These are phyloP conservation scores for Elymnias hypermnestra DNA, from an alignment of 1,140 invertebrate species.

Conservation along the genomic window DNA sequence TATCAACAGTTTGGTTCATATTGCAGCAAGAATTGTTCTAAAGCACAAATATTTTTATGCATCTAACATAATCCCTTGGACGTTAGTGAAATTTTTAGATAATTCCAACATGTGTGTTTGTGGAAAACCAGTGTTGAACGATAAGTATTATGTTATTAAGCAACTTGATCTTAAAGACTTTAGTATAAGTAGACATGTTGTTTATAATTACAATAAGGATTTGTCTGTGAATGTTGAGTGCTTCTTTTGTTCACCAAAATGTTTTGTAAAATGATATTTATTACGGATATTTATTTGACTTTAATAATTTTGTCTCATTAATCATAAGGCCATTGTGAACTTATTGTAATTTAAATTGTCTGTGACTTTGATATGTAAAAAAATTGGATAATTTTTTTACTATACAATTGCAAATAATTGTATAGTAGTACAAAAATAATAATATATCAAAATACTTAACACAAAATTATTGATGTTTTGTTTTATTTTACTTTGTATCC, in stretches of 20 bases:
- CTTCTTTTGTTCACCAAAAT: conserved; percentile 78
- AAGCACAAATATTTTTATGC: conserved; percentile 74
- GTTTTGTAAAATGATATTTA: conserved; percentile 47
- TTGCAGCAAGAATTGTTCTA: conserved; percentile 50
- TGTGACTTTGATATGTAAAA: no score
- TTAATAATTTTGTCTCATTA: no score
- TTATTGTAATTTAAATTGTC: no score
- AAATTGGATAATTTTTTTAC: no score
- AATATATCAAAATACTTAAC: no score
- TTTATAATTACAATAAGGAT: conserved; percentile 57
- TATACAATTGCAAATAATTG: no score
- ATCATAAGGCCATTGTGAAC: no score
- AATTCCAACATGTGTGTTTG: conserved; percentile 79
- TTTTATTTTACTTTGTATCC: no score
- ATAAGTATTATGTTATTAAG: conserved; percentile 55
- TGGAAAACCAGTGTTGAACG: conserved; percentile 77
- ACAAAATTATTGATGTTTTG: no score
- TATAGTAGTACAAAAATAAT: no score
- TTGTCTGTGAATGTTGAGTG: conserved; percentile 74
- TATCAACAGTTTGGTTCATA: conserved; percentile 48
- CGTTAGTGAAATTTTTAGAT: conserved; percentile 78
- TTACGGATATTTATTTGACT: background rate
- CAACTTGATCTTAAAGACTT: conserved; percentile 54
- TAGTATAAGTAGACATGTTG: conserved; percentile 64
- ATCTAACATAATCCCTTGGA: conserved; percentile 77